Evolutionary conservation across 1,140 invertebrate genomes (phyloP).

Genomic region (Euglossa dilemma): DNA sequence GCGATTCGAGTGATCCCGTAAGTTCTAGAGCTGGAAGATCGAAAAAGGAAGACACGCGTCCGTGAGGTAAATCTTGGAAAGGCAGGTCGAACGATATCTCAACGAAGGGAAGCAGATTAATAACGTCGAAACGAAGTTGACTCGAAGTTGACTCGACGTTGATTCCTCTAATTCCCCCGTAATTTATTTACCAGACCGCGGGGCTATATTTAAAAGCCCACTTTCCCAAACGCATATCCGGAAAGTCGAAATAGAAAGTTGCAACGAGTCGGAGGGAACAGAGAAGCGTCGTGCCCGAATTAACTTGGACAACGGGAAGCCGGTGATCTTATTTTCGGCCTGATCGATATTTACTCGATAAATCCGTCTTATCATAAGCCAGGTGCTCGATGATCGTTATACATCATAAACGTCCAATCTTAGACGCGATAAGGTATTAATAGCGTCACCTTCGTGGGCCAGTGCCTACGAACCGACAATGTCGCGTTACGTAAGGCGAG

Average conservation of each 20-base stretch:
- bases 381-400: neutral
- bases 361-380: neutral
- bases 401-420: neutral
- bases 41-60: too few species aligned
- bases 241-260: neutral
- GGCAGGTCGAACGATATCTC: neutral
- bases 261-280: too few species aligned
- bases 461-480: conserved; percentile 6
- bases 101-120: neutral
- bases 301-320: neutral
- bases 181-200: neutral
- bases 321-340: too few species aligned
- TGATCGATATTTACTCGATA: neutral
- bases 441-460: neutral
- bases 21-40: too few species aligned
- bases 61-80: too few species aligned
- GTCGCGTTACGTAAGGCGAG: conserved; percentile 27
- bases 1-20: neutral
- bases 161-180: neutral
- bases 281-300: too few species aligned
- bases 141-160: neutral
- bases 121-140: neutral
- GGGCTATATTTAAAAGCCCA: neutral
- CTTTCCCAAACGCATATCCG: too few species aligned
- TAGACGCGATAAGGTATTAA: neutral